phyloP scores from a whole-genome alignment of 2,888 invertebrate genomes.

The Xiphydria camelus region DNA sequence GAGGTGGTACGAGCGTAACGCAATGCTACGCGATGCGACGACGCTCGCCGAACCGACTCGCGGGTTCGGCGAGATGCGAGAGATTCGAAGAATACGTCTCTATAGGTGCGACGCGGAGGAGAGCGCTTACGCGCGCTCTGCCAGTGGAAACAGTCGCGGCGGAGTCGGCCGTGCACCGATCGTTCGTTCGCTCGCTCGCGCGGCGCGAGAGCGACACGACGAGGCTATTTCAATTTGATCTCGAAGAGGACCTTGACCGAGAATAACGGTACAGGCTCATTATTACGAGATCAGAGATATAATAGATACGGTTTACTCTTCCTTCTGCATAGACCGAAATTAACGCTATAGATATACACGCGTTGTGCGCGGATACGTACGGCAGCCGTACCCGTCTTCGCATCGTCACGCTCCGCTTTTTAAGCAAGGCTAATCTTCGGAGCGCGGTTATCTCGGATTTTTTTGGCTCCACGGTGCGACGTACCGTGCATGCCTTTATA shows the following conservation, averaged over 20 bases:
- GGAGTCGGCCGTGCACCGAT: not conserved
- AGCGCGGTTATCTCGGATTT: not conserved
- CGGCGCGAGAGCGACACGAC: too few species aligned
- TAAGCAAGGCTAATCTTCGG: not conserved
- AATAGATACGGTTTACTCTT: slow-evolving; percentile 1
- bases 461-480: not conserved
- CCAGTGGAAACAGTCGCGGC: too few species aligned
- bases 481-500: not conserved
- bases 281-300: slow-evolving; percentile 34
- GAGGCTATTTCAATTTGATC: slow-evolving; percentile 38
- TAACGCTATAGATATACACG: not conserved
- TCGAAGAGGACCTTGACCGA: slow-evolving; percentile 47
- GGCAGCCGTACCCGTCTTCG: not conserved
- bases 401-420: not conserved
- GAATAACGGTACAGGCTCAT: slow-evolving; percentile 42
- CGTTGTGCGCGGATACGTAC: not conserved
- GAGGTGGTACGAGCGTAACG: too few species aligned
- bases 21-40: not conserved
- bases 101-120: too few species aligned
- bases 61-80: too few species aligned
- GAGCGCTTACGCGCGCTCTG: too few species aligned
- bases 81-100: too few species aligned
- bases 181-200: not conserved
- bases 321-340: slow-evolving; percentile 1
- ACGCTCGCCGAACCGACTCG: not conserved